Percentiles rank a stretch among this genome's conserved stretches.
Evolutionary conservation across 1,140 invertebrate species (phyloP).

Genomic region (Himalopsyche phryganea): DNA sequence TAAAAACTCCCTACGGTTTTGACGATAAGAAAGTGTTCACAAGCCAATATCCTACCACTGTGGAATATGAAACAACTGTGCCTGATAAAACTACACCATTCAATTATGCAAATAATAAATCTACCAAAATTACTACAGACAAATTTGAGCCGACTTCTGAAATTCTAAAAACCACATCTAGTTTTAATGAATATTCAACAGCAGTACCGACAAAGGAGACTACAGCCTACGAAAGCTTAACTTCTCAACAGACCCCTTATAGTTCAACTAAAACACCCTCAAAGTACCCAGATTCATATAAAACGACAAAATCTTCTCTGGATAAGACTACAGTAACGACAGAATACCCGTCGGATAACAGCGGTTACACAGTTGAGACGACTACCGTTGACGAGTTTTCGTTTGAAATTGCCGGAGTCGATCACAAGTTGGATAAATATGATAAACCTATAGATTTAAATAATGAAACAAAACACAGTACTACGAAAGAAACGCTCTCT

Average conservation of each 20-base stretch:
- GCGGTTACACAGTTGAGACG: background rate
- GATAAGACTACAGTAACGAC: background rate
- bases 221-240: no score
- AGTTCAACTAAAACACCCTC: background rate
- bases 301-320: background rate
- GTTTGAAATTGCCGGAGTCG: constrained; percentile 14
- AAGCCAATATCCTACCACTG: no score
- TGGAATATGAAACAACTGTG: no score
- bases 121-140: no score
- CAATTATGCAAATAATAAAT: no score
- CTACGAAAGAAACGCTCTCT: background rate
- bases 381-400: constrained; percentile 25
- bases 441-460: background rate
- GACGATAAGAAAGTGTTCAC: no score
- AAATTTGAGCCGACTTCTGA: no score
- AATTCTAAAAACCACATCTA: background rate
- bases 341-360: background rate
- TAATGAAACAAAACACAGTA: no score
- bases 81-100: no score
- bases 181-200: background rate
- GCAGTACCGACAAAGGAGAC: background rate
- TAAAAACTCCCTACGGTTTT: no score
- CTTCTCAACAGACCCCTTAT: background rate
- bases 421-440: constrained; percentile 12
- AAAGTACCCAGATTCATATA: constrained; percentile 1